These are phyloP conservation scores for Corvus moneduloides DNA, from an alignment of 2,113 vertebrate species.

Conservation along the genomic window DNA sequence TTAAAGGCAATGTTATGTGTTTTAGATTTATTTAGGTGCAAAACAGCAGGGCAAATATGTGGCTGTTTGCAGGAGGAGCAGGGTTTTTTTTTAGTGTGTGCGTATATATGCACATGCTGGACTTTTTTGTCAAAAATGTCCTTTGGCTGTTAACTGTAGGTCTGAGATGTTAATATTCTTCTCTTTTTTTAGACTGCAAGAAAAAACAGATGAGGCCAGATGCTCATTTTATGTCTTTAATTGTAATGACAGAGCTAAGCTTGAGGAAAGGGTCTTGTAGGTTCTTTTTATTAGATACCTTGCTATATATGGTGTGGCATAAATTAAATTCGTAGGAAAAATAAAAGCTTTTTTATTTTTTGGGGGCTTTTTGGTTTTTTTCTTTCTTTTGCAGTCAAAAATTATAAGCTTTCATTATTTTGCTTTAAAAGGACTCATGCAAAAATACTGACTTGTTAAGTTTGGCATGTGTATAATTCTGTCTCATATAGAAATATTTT, in stretches of 20 bases:
- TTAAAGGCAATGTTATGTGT: not conserved
- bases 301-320: not conserved
- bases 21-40: not conserved
- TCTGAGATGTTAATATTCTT: not conserved
- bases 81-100: not conserved
- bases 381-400: not conserved
- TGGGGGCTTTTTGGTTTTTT: not conserved
- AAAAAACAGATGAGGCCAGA: not conserved
- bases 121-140: not conserved
- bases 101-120: rapidly evolving
- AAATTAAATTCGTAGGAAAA: not conserved
- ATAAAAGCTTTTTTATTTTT: not conserved
- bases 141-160: not conserved
- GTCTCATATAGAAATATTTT: not conserved
- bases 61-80: not conserved
- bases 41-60: not conserved
- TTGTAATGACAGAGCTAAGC: not conserved
- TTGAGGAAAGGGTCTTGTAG: not conserved
- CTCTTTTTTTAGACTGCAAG: not conserved
- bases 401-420: not conserved
- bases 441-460: not conserved
- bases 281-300: not conserved
- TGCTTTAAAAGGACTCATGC: not conserved
- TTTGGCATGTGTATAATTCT: not conserved
- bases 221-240: not conserved